Conservation (phyloP, 64 coral and sea anemone genomes). For the Stichodactyla helianthus region DNA sequence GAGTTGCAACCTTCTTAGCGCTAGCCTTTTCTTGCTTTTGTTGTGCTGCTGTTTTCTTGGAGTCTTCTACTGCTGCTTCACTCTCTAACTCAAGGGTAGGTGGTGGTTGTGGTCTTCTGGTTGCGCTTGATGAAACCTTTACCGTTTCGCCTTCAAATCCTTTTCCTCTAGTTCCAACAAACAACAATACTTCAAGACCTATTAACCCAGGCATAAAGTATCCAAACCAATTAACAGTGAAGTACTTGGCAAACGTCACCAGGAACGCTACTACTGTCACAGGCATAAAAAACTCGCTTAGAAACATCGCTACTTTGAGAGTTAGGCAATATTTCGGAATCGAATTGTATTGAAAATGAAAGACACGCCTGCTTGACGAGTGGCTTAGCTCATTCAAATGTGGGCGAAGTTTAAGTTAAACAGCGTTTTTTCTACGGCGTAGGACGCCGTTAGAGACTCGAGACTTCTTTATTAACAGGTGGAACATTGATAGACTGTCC, state of each 20-base stretch:
- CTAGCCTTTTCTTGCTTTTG: not conserved
- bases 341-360: not conserved
- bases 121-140: not conserved
- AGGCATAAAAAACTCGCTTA: constrained; percentile 14
- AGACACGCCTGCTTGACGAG: not conserved
- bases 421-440: not conserved
- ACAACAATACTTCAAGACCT: constrained; percentile 14
- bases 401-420: not conserved
- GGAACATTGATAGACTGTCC: not conserved
- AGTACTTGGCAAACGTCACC: constrained; percentile 28
- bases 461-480: not conserved
- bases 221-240: constrained; percentile 7
- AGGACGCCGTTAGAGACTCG: not conserved
- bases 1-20: not conserved
- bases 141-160: not conserved
- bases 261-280: constrained; percentile 7
- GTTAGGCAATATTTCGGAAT: not conserved
- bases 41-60: not conserved
- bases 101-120: not conserved
- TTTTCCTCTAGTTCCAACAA: not conserved
- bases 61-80: not conserved
- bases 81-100: not conserved
- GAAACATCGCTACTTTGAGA: constrained; percentile 6
- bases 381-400: not conserved
- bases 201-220: constrained; percentile 3